Evolutionary conservation across 2,888 invertebrate genomes (phyloP).

Genomic region (Plutella xylostella): DNA sequence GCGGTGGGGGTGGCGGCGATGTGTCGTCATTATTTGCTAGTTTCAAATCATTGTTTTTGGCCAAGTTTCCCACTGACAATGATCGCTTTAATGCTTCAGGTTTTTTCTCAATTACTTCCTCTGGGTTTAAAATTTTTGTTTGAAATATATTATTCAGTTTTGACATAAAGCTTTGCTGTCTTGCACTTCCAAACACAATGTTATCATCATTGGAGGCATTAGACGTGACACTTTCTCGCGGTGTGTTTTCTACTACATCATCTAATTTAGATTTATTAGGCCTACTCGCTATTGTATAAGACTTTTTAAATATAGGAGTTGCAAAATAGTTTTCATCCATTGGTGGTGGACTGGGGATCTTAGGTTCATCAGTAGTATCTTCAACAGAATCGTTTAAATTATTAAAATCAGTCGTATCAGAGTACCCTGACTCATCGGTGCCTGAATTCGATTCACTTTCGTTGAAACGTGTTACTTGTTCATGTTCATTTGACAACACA

Average conservation of each 20-base stretch:
- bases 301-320: conserved; percentile 28
- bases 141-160: conserved; percentile 53
- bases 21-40: conserved; percentile 30
- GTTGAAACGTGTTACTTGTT: conserved; percentile 43
- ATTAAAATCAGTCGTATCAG: conserved; percentile 50
- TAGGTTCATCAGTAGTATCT: conserved; percentile 32
- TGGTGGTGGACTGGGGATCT: conserved; percentile 54
- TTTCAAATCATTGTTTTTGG: conserved; percentile 30
- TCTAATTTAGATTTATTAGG: conserved; percentile 18
- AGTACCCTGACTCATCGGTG: conserved; percentile 61
- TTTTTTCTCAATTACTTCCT: conserved; percentile 18
- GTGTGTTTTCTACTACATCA: conserved; percentile 26
- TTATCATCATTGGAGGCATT: conserved; percentile 36
- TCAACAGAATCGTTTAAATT: conserved; percentile 37
- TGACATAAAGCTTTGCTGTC: conserved; percentile 50
- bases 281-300: conserved; percentile 30
- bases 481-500: conserved; percentile 29
- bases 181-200: conserved; percentile 43
- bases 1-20: too few species aligned
- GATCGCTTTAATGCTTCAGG: conserved; percentile 44
- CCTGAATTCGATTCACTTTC: conserved; percentile 52
- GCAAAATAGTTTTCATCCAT: conserved; percentile 37
- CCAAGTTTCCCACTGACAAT: conserved; percentile 44
- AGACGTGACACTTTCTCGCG: conserved; percentile 37
- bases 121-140: conserved; percentile 30